phyloP scores from a whole-genome alignment of 2,888 invertebrate species.

The Anodontia alba region DNA sequence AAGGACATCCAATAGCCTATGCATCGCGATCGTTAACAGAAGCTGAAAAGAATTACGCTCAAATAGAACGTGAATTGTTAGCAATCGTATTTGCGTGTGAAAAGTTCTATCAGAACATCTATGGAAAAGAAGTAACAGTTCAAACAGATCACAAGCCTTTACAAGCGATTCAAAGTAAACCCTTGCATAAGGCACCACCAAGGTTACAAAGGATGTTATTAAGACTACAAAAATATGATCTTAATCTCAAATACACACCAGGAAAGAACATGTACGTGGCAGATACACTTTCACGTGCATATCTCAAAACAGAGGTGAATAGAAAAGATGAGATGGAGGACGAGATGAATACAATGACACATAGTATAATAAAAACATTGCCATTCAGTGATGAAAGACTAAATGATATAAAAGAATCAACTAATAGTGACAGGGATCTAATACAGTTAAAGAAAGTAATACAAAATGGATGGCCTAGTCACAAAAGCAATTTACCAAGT shows the following conservation, averaged over 20 bases:
- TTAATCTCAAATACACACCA: conserved; percentile 34
- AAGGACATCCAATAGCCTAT: conserved; percentile 51
- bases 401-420: background rate
- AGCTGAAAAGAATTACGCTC: conserved; percentile 54
- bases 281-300: conserved; percentile 54
- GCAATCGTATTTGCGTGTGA: too few relatives aligned
- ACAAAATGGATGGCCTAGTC: conserved; percentile 26
- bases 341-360: conserved; percentile 27
- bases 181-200: conserved; percentile 43
- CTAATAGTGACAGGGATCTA: conserved; percentile 16
- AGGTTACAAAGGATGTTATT: conserved; percentile 60
- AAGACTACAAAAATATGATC: conserved; percentile 38
- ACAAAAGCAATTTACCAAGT: background rate
- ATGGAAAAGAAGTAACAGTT: too few relatives aligned
- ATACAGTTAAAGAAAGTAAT: background rate
- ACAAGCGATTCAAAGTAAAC: conserved; percentile 49
- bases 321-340: conserved; percentile 15
- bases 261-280: conserved; percentile 54
- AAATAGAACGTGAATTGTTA: conserved; percentile 29
- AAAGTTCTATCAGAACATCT: too few relatives aligned
- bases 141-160: too few relatives aligned
- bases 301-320: background rate
- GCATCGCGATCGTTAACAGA: conserved; percentile 54
- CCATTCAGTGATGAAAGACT: conserved; percentile 19
- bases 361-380: conserved; percentile 10